Evolutionary conservation across 2,113 vertebrate genomes (phyloP), one percentile per base, ranked within the genome.

Genomic region (Kobus ellipsiprymnus): DNA sequence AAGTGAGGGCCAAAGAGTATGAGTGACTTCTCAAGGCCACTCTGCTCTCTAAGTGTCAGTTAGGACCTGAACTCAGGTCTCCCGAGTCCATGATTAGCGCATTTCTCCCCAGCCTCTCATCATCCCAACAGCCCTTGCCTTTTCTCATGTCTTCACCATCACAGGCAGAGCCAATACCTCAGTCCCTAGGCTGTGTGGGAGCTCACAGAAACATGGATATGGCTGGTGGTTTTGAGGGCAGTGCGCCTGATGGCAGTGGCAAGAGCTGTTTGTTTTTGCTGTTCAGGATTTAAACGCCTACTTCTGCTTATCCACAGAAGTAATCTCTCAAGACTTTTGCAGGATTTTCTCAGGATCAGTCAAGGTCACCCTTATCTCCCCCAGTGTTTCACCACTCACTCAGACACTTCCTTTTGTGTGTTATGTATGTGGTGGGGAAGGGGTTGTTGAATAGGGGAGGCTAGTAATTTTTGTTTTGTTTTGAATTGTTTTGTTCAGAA

Each of bases 401-500:
- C 62, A 81, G 71, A 95, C n/a, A 0, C 48, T 98, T 97, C 93
- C 91, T 95, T 91, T 74, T 40, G 27, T 27, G 15, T 90, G 27
- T 67, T 60, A 2, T 77, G 55, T 52, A 23, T 78, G 44, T 92
- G 84, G n/a, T 92, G 81, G 97, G 95, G 97, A 97, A 96, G 74
- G 92, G 92, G 95, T 87, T 90, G 82, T 77, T 90, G 96, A 96
- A 95, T 77, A 30, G 44, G 60, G 62, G 54, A 96, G n/a, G 84
- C 84, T 80, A 62, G 55, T 48, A 52, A 52, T 91, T 96, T 97
- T 96, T 97, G 17, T 84, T 96, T 94, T 97, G 67, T 55, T 95
- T 96, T 90, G 85, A 97, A 97, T 96, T 97, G 95, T 64, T 96
- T 94, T 94, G 96, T 98, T 97, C 94, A 80, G 93, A 93, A 91